phyloP scores from a whole-genome alignment of 2,113 vertebrate species.

The Pithys albifrons region DNA sequence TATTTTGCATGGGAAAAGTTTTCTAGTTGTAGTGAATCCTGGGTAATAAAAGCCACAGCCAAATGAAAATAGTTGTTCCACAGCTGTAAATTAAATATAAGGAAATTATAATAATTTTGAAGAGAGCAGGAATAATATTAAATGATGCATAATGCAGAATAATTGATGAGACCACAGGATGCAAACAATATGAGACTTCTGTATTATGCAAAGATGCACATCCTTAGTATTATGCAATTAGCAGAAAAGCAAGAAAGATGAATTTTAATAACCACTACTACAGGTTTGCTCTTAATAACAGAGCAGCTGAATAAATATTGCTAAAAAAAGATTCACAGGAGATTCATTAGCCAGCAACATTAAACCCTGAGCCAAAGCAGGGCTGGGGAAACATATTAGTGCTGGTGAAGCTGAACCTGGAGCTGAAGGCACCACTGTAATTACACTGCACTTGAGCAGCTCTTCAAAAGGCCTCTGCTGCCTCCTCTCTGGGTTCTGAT shows the following conservation, averaged over 20 bases:
- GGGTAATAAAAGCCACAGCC: conserved; percentile 98
- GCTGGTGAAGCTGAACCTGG: neutral
- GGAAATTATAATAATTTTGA: conserved; percentile 43
- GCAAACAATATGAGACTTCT: conserved; percentile 46
- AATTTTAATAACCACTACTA: conserved; percentile 45
- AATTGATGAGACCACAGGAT: conserved; percentile 70
- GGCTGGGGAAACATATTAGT: neutral
- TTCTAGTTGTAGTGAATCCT: conserved; percentile 96
- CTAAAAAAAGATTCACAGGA: neutral
- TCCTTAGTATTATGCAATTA: conserved; percentile 52
- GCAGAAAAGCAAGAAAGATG: conserved; percentile 28
- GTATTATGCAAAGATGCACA: conserved; percentile 44
- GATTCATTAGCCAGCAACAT: conserved; percentile 15
- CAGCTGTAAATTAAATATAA: conserved; percentile 80
- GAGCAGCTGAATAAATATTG: conserved; percentile 28
- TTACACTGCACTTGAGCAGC: neutral
- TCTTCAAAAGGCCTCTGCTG: neutral
- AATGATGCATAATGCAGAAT: conserved; percentile 59
- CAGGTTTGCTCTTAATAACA: conserved; percentile 8
- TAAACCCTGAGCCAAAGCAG: neutral
- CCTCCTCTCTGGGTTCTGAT: neutral
- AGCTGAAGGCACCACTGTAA: neutral
- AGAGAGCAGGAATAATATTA: conserved; percentile 40
- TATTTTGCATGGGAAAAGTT: conserved; percentile 93
- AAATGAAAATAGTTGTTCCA: conserved; percentile 99